Base-by-base conservation (phyloP, 2,888 invertebrate species). In the Pimpla rufipes region DNA sequence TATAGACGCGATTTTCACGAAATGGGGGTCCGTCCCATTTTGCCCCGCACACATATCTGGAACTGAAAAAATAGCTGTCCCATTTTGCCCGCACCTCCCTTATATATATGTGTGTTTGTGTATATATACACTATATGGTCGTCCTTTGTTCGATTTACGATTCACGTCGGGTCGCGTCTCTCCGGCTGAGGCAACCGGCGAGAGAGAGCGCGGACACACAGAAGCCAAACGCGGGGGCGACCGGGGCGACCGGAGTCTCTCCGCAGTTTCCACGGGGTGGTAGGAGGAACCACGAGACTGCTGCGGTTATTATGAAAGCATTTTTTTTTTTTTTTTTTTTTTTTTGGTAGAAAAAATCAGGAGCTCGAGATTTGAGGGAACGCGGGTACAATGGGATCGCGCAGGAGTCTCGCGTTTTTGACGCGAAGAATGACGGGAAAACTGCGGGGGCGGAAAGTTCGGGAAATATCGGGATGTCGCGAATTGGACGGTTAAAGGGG, bases 121-220 rank as follows among this genome's bases (percentile, higher is more conserved):
- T 42, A 4, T 66, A 13, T 42, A 42, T 8, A 1, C 13, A 42
- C 13, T 42, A 42, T 42, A 16, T 50, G 29, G 10, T 45, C 29
- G 29, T 50, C 50, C 62, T 64, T 78, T 71, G 78, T 78, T 78
- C 71, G 62, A 70, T 64, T 64, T 52, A 18, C 71, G 47, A 62
- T 76, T 79, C 82, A 23, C 59, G 37, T 62, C 40, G 21, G 13
- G 55, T 57, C 52, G 64, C 68, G 66, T 55, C 42, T 47, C 57
- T 64, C 29, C 62, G 57, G 75, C 57, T 62, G 16, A 37, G 62
- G 18, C 40, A 21, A 40, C 64, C 67, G n/a, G n/a, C 55, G 40
- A 52, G 13, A 52, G 42, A 5, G 3, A 29, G 29, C 29, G 29
- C 29, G 29, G 5, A 29, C 29, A 66, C 18, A 45, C 73, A 64